phyloP scores from a whole-genome alignment of 2,888 invertebrate genomes.

The Drosophila quinaria region DNA sequence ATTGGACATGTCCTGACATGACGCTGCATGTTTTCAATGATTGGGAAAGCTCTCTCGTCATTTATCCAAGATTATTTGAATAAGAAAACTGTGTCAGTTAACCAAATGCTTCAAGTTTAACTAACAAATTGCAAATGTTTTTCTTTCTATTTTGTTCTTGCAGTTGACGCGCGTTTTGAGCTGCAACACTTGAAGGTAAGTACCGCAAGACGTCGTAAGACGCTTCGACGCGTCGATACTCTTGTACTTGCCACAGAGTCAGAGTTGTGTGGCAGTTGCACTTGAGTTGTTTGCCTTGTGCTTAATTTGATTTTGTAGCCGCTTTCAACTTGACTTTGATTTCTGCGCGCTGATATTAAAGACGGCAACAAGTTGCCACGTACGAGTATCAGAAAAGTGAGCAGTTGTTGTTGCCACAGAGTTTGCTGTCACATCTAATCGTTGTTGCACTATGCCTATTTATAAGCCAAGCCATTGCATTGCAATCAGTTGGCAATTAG shows the following conservation, averaged over 20 bases:
- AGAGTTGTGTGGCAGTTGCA: conserved; percentile 9
- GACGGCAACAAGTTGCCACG: not conserved
- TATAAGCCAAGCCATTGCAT: conserved; percentile 55
- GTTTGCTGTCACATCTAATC: conserved; percentile 15
- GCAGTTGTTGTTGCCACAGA: conserved; percentile 1
- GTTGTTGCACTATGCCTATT: conserved; percentile 51
- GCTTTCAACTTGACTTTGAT: conserved; percentile 21
- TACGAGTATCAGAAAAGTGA: no score
- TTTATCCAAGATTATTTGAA: conserved; percentile 10
- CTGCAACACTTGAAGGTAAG: conserved; percentile 50
- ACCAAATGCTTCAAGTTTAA: conserved; percentile 4
- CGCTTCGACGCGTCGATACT: not conserved
- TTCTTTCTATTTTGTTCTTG: conserved; percentile 21
- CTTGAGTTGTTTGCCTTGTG: conserved; percentile 11
- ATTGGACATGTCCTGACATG: conserved; percentile 18
- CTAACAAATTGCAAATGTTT: conserved; percentile 35
- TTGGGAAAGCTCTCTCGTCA: conserved; percentile 10
- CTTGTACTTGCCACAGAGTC: conserved; percentile 2
- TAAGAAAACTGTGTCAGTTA: conserved; percentile 23
- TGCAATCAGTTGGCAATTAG: conserved; percentile 74
- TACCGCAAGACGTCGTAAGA: conserved; percentile 9
- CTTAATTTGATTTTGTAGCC: conserved; percentile 9
- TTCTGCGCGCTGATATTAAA: conserved; percentile 5
- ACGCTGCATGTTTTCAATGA: conserved; percentile 11
- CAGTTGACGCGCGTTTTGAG: conserved; percentile 35